phyloP scores from a whole-genome alignment of 2,888 invertebrate species.

The Branchellion lobata region DNA sequence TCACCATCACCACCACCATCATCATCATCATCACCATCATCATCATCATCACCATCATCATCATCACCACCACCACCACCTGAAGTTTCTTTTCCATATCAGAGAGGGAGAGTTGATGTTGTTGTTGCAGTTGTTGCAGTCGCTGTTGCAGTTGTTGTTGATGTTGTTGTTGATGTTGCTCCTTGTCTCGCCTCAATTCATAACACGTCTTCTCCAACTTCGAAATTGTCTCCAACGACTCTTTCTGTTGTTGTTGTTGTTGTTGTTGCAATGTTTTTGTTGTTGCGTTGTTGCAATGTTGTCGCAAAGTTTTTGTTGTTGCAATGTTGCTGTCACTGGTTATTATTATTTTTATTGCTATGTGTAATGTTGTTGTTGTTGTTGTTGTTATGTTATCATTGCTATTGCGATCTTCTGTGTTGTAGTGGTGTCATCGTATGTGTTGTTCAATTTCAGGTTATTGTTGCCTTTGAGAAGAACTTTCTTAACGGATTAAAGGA shows the following conservation, averaged over 20 bases:
- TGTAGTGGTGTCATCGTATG: background rate
- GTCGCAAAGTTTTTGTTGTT: no score
- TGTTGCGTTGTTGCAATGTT: no score
- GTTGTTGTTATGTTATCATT: no score
- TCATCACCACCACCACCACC: no score
- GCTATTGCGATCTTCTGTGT: no score
- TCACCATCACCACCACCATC: no score
- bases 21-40: background rate
- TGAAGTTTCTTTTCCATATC: constrained; percentile 31
- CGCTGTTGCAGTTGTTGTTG: constrained; percentile 28
- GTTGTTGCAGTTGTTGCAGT: constrained; percentile 34
- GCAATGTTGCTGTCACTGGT: no score
- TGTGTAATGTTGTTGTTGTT: no score
- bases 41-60: background rate
- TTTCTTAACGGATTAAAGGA: background rate
- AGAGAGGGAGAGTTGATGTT: constrained; percentile 20
- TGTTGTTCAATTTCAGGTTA: constrained; percentile 4
- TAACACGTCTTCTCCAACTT: constrained; percentile 2
- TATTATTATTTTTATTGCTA: no score
- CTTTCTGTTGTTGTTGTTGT: background rate
- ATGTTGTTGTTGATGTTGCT: constrained; percentile 1
- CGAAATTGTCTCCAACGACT: background rate
- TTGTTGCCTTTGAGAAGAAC: background rate
- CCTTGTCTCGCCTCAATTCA: background rate
- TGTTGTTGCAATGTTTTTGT: no score